Conservation (phyloP, 2,113 vertebrate species). For the Bucco capensis region DNA sequence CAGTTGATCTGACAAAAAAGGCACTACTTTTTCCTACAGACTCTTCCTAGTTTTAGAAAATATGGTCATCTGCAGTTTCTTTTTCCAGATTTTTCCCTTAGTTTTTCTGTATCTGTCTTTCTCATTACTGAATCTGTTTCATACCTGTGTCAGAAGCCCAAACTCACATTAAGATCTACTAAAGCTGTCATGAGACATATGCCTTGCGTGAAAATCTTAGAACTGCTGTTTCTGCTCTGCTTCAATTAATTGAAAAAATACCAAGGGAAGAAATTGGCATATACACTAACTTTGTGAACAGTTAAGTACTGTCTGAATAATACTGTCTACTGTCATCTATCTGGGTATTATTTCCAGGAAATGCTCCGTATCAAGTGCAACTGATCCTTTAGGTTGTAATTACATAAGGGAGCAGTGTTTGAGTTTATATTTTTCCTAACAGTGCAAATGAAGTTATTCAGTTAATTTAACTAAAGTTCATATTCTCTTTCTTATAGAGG, state of each 20-base stretch:
- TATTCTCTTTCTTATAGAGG: slow-evolving; percentile 35
- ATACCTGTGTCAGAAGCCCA: neutral
- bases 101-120: neutral
- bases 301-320: neutral
- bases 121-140: neutral
- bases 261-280: neutral
- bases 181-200: neutral
- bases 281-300: neutral
- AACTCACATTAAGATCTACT: neutral
- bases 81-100: neutral
- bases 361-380: neutral
- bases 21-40: neutral
- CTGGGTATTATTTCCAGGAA: neutral
- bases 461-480: neutral
- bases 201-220: neutral
- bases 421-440: neutral
- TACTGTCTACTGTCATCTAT: neutral
- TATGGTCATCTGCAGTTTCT: neutral
- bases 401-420: neutral
- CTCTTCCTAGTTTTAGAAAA: neutral
- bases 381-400: neutral
- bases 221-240: neutral
- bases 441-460: neutral
- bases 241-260: neutral
- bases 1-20: neutral